These are phyloP conservation scores for Acanthoscelides obtectus DNA, from an alignment of 2,888 invertebrate genomes.

Conservation along the genomic window DNA sequence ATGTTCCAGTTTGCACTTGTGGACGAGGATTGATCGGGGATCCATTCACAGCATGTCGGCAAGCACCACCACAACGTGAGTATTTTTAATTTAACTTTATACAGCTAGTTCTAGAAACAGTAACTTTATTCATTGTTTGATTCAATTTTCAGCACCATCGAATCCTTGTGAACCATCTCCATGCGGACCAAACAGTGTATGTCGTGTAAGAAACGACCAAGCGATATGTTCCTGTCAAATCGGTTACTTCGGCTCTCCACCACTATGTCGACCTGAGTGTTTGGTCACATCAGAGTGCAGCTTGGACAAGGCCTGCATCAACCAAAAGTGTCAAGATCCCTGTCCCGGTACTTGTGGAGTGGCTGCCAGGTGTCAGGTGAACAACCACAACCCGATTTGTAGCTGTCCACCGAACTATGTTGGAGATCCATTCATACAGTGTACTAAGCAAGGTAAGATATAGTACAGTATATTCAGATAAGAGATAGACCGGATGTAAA, in stretches of 20 bases:
- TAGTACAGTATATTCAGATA: too few species aligned
- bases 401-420: slow-evolving; percentile 55
- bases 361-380: slow-evolving; percentile 55
- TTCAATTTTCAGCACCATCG: slow-evolving; percentile 38
- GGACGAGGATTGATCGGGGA: slow-evolving; percentile 72
- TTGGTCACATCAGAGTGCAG: slow-evolving; percentile 57
- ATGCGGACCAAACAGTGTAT: slow-evolving; percentile 58
- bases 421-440: slow-evolving; percentile 59
- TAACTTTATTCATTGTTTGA: too few species aligned
- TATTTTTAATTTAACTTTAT: too few species aligned
- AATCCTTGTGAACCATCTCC: slow-evolving; percentile 59
- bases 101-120: too few species aligned
- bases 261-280: slow-evolving; percentile 58
- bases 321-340: slow-evolving; percentile 60
- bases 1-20: slow-evolving; percentile 79
- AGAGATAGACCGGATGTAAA: too few species aligned
- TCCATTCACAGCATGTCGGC: slow-evolving; percentile 75
- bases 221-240: slow-evolving; percentile 60
- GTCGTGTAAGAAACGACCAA: slow-evolving; percentile 52
- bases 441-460: slow-evolving; percentile 47
- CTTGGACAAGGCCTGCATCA: slow-evolving; percentile 57
- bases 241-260: slow-evolving; percentile 57
- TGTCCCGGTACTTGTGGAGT: slow-evolving; percentile 58
- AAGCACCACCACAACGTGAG: slow-evolving; percentile 55
- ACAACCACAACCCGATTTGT: slow-evolving; percentile 61